These are phyloP conservation scores for Platorchestia sp. DNA, from an alignment of 1,140 invertebrate species.

Conservation along the genomic window DNA sequence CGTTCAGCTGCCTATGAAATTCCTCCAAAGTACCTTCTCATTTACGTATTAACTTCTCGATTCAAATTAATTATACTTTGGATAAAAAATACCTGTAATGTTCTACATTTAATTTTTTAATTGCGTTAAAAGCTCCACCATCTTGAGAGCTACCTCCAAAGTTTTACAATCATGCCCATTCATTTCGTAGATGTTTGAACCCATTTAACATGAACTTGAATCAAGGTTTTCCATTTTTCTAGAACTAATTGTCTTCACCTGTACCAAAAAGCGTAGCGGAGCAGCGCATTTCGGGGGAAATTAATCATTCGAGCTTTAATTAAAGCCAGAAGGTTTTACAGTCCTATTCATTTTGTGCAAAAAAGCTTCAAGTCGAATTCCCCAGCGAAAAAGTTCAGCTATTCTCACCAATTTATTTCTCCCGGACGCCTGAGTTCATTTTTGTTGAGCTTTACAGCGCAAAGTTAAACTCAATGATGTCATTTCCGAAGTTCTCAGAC, in stretches of 20 bases:
- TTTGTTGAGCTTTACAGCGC: neutral
- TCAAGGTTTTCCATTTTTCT: neutral
- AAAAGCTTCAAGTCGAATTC: neutral
- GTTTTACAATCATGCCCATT: neutral
- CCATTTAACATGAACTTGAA: neutral
- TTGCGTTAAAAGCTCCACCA: no score
- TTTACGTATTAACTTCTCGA: neutral
- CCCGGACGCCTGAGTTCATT: neutral
- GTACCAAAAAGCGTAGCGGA: neutral
- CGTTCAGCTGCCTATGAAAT: neutral
- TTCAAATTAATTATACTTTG: neutral
- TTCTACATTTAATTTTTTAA: neutral
- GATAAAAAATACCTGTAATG: neutral
- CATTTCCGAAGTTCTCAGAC: neutral
- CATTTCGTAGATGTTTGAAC: neutral
- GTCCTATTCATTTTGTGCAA: neutral
- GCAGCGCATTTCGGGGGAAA: neutral
- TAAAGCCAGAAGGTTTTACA: neutral
- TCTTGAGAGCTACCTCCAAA: no score
- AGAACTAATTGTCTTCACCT: neutral
- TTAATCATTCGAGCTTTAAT: neutral
- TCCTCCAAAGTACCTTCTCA: neutral
- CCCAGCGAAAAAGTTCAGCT: neutral
- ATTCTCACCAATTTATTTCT: neutral
- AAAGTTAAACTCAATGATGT: constrained; percentile 2